A percentile compares a stretch with the other conserved stretches of the same genome.
phyloP scores from a whole-genome alignment of 2,888 invertebrate genomes.

The Meloe dianella region DNA sequence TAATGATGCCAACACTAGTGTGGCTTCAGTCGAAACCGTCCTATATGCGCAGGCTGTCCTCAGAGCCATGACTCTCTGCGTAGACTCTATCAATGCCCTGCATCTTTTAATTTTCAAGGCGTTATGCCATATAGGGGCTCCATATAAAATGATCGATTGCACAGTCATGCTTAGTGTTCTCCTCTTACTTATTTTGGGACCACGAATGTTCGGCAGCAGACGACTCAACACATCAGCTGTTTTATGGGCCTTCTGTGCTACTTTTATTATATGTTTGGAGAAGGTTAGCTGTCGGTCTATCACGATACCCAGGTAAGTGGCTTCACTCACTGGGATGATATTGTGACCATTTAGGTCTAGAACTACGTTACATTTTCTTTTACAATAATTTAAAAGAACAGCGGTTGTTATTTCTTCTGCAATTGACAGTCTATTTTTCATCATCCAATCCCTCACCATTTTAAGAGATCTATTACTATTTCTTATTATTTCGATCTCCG shows the following conservation, averaged over 20 bases:
- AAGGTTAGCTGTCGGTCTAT: not conserved
- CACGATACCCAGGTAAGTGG: not conserved
- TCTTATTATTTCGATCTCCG: accelerated
- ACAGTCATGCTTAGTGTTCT: not conserved
- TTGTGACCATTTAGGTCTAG: not conserved
- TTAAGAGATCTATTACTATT: no score
- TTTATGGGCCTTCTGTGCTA: not conserved
- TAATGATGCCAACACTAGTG: slow-evolving; percentile 18
- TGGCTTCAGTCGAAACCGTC: slow-evolving; percentile 26
- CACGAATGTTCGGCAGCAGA: slow-evolving; percentile 13
- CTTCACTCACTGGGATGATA: not conserved
- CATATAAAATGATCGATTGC: slow-evolving; percentile 10
- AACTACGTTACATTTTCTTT: not conserved
- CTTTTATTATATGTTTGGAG: not conserved
- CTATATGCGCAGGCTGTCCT: slow-evolving; percentile 17
- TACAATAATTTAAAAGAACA: not conserved
- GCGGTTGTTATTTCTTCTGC: not conserved
- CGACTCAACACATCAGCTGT: not conserved
- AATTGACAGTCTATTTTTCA: no score
- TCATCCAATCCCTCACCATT: no score
- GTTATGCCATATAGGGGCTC: slow-evolving; percentile 26
- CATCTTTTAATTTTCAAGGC: slow-evolving; percentile 1
- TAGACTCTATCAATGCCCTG: not conserved
- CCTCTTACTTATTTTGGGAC: not conserved
- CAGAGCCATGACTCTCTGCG: slow-evolving; percentile 20